A percentile compares a stretch with the other conserved stretches of the same genome.
phyloP scores from a whole-genome alignment of 2,888 invertebrate species.

The Hirtodrosophila cameraria region DNA sequence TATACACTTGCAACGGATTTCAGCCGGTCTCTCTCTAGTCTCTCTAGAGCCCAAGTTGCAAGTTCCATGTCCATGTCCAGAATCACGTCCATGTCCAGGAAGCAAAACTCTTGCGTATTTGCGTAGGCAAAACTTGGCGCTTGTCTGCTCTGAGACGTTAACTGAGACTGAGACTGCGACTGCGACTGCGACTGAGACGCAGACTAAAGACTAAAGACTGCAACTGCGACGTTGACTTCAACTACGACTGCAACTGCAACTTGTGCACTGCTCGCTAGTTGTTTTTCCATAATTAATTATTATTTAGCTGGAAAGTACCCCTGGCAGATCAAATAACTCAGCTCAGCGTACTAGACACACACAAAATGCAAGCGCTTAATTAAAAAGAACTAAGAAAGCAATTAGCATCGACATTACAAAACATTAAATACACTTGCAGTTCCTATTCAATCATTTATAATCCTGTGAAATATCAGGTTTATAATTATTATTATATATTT shows the following conservation, averaged over 20 bases:
- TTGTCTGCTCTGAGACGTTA: conserved; percentile 38
- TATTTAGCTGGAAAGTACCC: conserved; percentile 71
- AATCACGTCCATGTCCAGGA: conserved; percentile 67
- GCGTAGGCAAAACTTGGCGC: conserved; percentile 79
- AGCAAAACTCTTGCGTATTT: conserved; percentile 72
- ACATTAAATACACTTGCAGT: background rate
- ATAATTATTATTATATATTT: too few species aligned
- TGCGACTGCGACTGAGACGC: conserved; percentile 15
- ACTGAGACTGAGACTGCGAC: conserved; percentile 35
- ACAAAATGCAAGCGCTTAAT: conserved; percentile 46
- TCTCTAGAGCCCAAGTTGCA: too few species aligned
- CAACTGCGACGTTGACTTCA: conserved; percentile 14
- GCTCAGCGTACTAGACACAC: conserved; percentile 3
- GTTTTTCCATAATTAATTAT: conserved; percentile 75
- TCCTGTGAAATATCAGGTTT: too few species aligned
- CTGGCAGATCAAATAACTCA: conserved; percentile 59
- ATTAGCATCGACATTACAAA: conserved; percentile 14
- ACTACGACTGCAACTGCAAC: conserved; percentile 42
- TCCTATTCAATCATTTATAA: background rate
- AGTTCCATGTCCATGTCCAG: conserved; percentile 49
- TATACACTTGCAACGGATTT: conserved; percentile 21
- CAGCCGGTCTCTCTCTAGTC: conserved; percentile 22
- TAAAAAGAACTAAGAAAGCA: conserved; percentile 35
- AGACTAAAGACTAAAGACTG: conserved; percentile 26
- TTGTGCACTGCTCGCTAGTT: conserved; percentile 37